These are phyloP conservation scores for Formica aserva DNA, from an alignment of 2,888 invertebrate genomes.

Conservation along the genomic window DNA sequence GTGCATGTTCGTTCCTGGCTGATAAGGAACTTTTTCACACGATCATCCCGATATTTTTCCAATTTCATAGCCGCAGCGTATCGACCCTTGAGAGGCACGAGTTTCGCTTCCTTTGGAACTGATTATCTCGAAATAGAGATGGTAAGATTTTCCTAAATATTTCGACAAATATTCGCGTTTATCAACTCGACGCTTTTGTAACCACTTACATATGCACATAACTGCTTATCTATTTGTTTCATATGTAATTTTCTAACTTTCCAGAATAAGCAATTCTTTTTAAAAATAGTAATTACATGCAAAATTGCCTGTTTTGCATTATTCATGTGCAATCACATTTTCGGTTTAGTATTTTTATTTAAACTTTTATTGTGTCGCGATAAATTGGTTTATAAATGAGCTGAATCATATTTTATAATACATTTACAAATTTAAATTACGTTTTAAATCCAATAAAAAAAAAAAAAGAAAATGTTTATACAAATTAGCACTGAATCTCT, in stretches of 20 bases:
- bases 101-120: not conserved
- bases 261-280: not conserved
- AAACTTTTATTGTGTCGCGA: not conserved
- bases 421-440: not conserved
- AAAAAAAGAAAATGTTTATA: not conserved
- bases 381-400: not conserved
- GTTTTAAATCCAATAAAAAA: not conserved
- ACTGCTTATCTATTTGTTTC: not conserved
- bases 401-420: not conserved
- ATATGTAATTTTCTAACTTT: not conserved
- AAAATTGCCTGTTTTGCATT: not conserved
- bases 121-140: not conserved
- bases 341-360: not conserved
- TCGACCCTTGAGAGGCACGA: not conserved
- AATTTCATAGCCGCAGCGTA: not conserved
- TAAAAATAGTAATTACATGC: not conserved
- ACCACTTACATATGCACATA: not conserved
- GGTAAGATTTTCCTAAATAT: conserved; percentile 31
- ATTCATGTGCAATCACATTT: not conserved
- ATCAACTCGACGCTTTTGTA: not conserved
- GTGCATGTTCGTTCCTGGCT: conserved; percentile 2
- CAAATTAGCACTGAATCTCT: not conserved
- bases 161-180: not conserved
- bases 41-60: not conserved
- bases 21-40: not conserved